A percentile compares a stretch with the other conserved stretches of the same genome.
Conservation (phyloP, 2,113 vertebrate genomes). For the Carassius gibelio region DNA sequence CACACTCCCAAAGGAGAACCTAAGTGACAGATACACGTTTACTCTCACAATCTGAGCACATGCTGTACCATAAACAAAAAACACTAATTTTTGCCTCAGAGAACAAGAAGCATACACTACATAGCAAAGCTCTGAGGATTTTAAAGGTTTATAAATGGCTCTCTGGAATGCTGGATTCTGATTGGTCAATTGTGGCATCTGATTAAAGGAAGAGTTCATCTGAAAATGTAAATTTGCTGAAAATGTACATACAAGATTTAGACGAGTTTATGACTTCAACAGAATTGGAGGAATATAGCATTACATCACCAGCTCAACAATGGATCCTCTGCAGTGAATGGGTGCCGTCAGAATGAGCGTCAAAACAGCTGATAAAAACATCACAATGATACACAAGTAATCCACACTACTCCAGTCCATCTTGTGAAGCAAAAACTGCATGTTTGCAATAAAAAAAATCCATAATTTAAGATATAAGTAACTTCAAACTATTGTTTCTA, state of each 20-base stretch:
- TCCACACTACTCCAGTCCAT: no score
- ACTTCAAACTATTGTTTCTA: not conserved
- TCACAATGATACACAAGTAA: no score
- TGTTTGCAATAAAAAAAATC: no score
- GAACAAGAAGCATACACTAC: no score
- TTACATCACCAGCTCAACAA: not conserved
- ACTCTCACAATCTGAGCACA: not conserved
- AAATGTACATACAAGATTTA: not conserved
- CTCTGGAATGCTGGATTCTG: not conserved
- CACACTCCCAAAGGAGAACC: slow-evolving; percentile 43
- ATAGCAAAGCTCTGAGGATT: no score
- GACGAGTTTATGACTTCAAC: no score
- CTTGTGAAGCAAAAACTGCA: not conserved
- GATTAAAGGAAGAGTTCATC: no score
- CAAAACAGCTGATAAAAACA: no score
- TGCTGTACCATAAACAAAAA: not conserved
- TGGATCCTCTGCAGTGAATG: not conserved
- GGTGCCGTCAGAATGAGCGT: not conserved
- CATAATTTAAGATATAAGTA: not conserved
- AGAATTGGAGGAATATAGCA: not conserved
- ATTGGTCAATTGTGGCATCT: not conserved
- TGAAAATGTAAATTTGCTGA: not conserved
- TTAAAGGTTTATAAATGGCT: not conserved
- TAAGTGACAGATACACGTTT: not conserved
- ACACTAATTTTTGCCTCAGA: slow-evolving; percentile 7